phyloP scores from a whole-genome alignment of 2,888 invertebrate genomes.

The Hypercompe scribonia region DNA sequence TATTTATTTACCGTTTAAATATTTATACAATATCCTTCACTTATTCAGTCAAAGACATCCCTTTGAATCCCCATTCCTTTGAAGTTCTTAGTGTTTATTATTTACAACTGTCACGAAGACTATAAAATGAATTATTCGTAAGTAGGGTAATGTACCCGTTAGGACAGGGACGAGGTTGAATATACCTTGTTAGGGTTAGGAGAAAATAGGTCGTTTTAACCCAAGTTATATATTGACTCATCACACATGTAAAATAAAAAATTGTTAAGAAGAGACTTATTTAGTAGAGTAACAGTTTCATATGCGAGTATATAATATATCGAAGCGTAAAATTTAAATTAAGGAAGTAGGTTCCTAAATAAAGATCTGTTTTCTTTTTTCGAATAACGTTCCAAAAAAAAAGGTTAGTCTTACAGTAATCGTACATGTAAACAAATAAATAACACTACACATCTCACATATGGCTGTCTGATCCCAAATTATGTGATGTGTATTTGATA shows the following conservation, averaged over 20 bases:
- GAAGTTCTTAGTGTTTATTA: slow-evolving; percentile 6
- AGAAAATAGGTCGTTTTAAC: not conserved
- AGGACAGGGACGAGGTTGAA: not conserved
- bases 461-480: no score
- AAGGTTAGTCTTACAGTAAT: no score
- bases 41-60: slow-evolving; percentile 3
- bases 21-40: slow-evolving; percentile 2
- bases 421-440: no score
- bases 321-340: no score
- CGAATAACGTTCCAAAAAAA: no score
- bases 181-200: not conserved
- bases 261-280: no score
- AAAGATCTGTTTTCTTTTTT: no score
- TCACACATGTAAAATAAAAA: not conserved
- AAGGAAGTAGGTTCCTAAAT: no score
- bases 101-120: slow-evolving; percentile 9
- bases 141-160: slow-evolving; percentile 1
- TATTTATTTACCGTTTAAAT: slow-evolving; percentile 2
- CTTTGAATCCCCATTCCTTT: slow-evolving; percentile 9
- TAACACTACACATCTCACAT: no score
- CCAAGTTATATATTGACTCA: not conserved
- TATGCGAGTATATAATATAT: no score
- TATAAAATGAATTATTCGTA: not conserved
- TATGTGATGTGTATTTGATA: no score
- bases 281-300: no score